phyloP scores from a whole-genome alignment of 2,797 vertebrate genomes.

The Xenopus petersii region DNA sequence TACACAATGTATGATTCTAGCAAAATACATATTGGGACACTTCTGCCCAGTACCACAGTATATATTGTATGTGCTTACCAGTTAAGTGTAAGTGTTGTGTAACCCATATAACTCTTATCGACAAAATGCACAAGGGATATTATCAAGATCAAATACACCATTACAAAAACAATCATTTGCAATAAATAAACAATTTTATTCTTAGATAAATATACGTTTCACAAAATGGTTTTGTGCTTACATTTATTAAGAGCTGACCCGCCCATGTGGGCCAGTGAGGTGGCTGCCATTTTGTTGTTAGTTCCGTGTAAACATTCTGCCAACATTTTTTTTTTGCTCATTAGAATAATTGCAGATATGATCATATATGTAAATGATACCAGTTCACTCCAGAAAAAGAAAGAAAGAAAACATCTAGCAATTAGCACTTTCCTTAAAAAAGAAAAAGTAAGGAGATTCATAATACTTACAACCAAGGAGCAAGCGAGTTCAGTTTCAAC shows the following conservation, averaged over 20 bases:
- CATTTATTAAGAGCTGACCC: slow-evolving; percentile 28
- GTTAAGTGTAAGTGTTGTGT: too few species aligned
- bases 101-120: too few species aligned
- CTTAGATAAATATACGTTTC: slow-evolving; percentile 36
- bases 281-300: slow-evolving; percentile 11
- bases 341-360: slow-evolving; percentile 6
- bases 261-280: background rate
- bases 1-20: too few species aligned
- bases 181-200: slow-evolving; percentile 49
- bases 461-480: slow-evolving; percentile 24
- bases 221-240: slow-evolving; percentile 35
- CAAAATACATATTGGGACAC: too few species aligned
- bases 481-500: slow-evolving; percentile 8
- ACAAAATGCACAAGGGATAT: too few species aligned
- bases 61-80: too few species aligned
- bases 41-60: too few species aligned
- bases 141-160: too few species aligned
- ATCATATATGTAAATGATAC: slow-evolving; percentile 10
- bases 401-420: slow-evolving; percentile 5
- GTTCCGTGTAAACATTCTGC: slow-evolving; percentile 36
- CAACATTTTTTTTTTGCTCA: slow-evolving; percentile 2
- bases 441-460: background rate
- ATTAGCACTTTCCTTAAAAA: background rate
- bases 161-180: slow-evolving; percentile 7
- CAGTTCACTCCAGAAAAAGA: slow-evolving; percentile 28